These are phyloP conservation scores for Pristionchus fissidentatus DNA, from an alignment of 2,888 invertebrate species.

Conservation along the genomic window DNA sequence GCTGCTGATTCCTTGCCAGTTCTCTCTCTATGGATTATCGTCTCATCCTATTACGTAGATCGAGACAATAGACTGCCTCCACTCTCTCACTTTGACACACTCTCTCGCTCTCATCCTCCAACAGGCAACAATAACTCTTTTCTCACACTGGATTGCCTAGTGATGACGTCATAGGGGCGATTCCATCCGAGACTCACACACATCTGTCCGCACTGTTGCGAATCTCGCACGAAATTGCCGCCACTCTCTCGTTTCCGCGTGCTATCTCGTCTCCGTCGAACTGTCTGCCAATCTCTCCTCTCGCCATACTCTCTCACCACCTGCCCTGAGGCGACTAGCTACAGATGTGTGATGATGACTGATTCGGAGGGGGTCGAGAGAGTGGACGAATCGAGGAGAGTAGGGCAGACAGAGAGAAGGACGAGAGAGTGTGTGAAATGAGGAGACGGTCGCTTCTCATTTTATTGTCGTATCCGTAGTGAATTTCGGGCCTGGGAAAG, in stretches of 20 bases:
- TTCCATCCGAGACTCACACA: background rate
- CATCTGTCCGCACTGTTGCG: slow-evolving; percentile 41
- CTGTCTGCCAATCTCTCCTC: slow-evolving; percentile 13
- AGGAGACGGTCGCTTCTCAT: too few species aligned
- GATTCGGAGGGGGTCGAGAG: slow-evolving; percentile 8
- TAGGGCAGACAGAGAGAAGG: background rate
- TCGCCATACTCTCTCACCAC: slow-evolving; percentile 12
- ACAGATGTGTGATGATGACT: slow-evolving; percentile 41
- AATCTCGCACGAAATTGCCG: slow-evolving; percentile 32
- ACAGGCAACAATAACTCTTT: background rate
- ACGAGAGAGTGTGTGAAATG: slow-evolving; percentile 7
- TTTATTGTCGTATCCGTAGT: slow-evolving; percentile 35
- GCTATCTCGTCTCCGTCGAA: background rate
- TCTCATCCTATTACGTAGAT: slow-evolving; percentile 36
- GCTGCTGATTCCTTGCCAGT: slow-evolving; percentile 10
- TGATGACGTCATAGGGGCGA: slow-evolving; percentile 13
- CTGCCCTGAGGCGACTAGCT: slow-evolving; percentile 8
- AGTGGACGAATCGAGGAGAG: slow-evolving; percentile 36
- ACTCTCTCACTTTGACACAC: background rate
- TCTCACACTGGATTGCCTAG: slow-evolving; percentile 6
- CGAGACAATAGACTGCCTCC: slow-evolving; percentile 27
- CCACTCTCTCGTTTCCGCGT: background rate
- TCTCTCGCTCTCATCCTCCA: slow-evolving; percentile 16
- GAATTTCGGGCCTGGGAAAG: slow-evolving; percentile 37
- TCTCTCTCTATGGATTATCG: too few species aligned